A percentile compares a stretch with the other conserved stretches of the same genome.
Conservation (phyloP, 1,140 invertebrate genomes). For the Drepana arcuata region DNA sequence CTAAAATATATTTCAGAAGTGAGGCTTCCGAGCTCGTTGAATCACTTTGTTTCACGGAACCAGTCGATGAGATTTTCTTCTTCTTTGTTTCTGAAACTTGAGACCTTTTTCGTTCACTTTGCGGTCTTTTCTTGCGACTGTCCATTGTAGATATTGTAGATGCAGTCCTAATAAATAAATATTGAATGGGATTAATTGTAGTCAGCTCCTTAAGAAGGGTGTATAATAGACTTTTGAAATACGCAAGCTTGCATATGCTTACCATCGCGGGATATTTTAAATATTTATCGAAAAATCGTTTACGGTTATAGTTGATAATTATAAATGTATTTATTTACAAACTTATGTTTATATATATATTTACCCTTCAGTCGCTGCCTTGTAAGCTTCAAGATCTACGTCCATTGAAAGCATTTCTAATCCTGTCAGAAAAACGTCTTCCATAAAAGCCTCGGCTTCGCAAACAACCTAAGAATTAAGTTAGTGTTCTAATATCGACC, state of each 20-base stretch:
- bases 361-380: slow-evolving; percentile 29
- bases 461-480: slow-evolving; percentile 45
- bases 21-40: slow-evolving; percentile 21
- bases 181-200: too few relatives aligned
- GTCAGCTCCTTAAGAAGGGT: too few relatives aligned
- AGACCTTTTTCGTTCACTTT: slow-evolving; percentile 27
- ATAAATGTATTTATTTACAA: background rate
- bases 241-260: too few relatives aligned
- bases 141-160: slow-evolving; percentile 40
- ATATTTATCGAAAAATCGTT: slow-evolving; percentile 5
- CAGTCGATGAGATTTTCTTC: slow-evolving; percentile 28
- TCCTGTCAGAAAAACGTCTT: slow-evolving; percentile 51
- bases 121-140: slow-evolving; percentile 39
- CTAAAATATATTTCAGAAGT: slow-evolving; percentile 47
- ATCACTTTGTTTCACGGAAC: slow-evolving; percentile 30
- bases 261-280: too few relatives aligned
- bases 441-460: slow-evolving; percentile 56
- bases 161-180: slow-evolving; percentile 20
- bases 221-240: too few relatives aligned
- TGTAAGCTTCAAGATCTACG: slow-evolving; percentile 38
- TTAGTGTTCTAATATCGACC: too few relatives aligned
- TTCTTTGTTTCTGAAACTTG: slow-evolving; percentile 24
- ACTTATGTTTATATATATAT: slow-evolving; percentile 2
- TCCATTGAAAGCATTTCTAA: slow-evolving; percentile 60
- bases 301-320: background rate